These are phyloP conservation scores for Panthera tigris DNA, from an alignment of 2,113 vertebrate genomes.

Conservation along the genomic window DNA sequence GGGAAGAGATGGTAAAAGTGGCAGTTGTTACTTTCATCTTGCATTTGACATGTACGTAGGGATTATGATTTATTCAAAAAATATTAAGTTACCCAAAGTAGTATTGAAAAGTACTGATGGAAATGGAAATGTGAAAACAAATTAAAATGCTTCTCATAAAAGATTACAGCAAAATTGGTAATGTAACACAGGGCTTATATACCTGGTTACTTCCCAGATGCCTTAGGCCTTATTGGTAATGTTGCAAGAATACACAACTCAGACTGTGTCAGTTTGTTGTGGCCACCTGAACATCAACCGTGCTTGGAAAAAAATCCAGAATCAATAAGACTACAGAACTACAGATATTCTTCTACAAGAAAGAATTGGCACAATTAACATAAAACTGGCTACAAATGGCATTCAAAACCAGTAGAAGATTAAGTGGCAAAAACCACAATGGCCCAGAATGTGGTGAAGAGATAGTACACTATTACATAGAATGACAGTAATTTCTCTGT, in stretches of 20 bases:
- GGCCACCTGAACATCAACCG: not conserved
- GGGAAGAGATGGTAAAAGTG: conserved; percentile 7
- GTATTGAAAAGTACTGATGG: not conserved
- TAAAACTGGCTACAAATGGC: not conserved
- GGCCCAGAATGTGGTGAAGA: not conserved
- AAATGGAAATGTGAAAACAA: not conserved
- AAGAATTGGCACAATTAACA: not conserved
- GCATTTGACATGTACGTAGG: not conserved
- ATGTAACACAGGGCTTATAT: not conserved
- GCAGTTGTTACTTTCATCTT: conserved; percentile 19
- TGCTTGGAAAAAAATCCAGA: not conserved
- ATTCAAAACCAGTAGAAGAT: not conserved
- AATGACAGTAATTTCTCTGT: not conserved
- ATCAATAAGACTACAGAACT: not conserved
- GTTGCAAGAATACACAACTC: not conserved
- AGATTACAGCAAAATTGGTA: not conserved
- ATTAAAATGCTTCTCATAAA: not conserved
- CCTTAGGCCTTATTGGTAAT: not conserved
- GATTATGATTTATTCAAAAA: not conserved
- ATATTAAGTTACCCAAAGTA: not conserved
- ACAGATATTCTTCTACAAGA: not conserved
- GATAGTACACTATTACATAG: not conserved
- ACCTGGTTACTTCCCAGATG: not conserved
- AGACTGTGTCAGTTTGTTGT: not conserved
- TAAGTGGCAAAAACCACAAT: not conserved